A percentile compares a stretch with the other conserved stretches of the same genome.
These are phyloP conservation scores for Tenualosa thibaudeaui DNA, from an alignment of 2,797 vertebrate genomes.

Conservation along the genomic window DNA sequence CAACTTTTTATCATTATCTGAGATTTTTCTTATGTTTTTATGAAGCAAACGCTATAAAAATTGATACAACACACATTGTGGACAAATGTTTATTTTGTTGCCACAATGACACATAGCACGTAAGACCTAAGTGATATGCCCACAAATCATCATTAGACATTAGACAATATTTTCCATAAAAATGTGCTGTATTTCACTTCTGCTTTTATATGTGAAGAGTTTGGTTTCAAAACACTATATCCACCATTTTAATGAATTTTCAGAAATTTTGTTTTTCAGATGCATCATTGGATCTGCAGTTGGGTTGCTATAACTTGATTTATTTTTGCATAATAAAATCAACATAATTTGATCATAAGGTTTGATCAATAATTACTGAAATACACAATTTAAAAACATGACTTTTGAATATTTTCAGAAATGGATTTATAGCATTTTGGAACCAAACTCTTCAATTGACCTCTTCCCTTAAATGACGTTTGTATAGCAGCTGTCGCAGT, in stretches of 20 bases:
- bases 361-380: no score
- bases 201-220: background rate
- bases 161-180: background rate
- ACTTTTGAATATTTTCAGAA: no score
- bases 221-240: no score
- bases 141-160: background rate
- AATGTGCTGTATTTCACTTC: background rate
- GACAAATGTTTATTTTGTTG: background rate
- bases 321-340: no score
- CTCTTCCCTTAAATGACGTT: slow-evolving; percentile 72
- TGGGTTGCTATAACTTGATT: no score
- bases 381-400: no score
- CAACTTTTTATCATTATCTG: background rate
- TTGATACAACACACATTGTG: background rate
- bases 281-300: no score
- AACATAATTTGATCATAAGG: no score
- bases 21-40: background rate
- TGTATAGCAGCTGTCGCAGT: slow-evolving; percentile 90
- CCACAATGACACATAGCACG: background rate
- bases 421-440: no score
- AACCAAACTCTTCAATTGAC: background rate
- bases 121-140: background rate
- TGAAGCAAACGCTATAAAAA: background rate
- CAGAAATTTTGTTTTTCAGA: no score
- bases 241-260: no score